phyloP scores from a whole-genome alignment of 1,140 invertebrate species.

The Spodoptera frugiperda region DNA sequence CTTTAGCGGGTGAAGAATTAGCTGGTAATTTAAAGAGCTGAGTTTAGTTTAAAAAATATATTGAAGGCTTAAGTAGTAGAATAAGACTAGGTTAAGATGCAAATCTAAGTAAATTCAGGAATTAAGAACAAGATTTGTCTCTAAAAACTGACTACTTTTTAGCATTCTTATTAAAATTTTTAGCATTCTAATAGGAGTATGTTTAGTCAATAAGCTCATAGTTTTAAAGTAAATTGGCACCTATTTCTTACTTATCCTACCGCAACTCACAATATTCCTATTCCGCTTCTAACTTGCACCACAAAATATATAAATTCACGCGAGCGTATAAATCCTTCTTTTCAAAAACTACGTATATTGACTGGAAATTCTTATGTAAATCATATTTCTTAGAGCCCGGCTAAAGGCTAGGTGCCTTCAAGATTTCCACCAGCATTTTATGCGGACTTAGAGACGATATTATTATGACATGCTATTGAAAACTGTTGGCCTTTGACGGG shows the following conservation, averaged over 20 bases:
- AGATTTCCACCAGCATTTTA: not conserved
- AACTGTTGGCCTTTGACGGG: not conserved
- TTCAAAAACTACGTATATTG: conserved; percentile 41
- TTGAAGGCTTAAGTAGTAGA: no score
- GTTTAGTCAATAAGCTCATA: no score
- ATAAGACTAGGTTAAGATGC: no score
- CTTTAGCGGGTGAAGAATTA: not conserved
- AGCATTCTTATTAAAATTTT: no score
- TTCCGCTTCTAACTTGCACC: not conserved
- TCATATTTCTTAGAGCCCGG: conserved; percentile 40
- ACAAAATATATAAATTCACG: conserved; percentile 1
- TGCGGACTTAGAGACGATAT: not conserved
- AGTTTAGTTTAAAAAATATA: not conserved
- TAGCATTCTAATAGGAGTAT: no score
- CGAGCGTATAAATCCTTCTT: conserved; percentile 32
- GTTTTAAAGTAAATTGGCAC: no score
- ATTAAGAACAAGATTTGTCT: no score
- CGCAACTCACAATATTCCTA: not conserved
- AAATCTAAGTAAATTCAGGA: no score
- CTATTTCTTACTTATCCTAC: no score
- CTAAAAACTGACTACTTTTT: no score
- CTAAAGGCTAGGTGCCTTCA: not conserved
- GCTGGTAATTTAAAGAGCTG: not conserved
- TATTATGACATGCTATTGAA: not conserved
- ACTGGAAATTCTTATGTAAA: conserved; percentile 51